Base-by-base conservation (phyloP, 2,113 vertebrate genomes). In the Engystomops pustulosus region DNA sequence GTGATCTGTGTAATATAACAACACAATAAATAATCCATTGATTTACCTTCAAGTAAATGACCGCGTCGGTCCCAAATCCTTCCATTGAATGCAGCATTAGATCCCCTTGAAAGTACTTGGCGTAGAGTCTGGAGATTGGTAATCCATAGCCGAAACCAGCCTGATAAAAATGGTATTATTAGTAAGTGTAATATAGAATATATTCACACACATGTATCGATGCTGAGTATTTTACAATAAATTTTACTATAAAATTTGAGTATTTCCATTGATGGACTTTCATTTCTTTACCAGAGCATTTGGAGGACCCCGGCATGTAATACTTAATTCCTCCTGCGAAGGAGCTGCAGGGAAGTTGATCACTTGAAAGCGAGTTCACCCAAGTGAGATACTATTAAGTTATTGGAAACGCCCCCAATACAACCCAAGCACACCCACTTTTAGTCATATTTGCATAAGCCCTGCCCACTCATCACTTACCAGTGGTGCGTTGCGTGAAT, bases 91-190 rank as follows among this genome's bases (percentile, higher is more conserved):
- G 99, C 51, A 99, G 96, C 92, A 96, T 95, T 77, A 99, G 91
- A 88, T 99, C 96, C 86, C 98, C 98, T 89, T 99, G 98, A 84
- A 99, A 99, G 86, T 99, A 99, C 89, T 94, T 98, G 74, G 98
- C 98, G 86, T 99, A 99, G 10, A 99, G 94, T 58, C 98, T 97
- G 84, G 98, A 99, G 88, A 99, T 99, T 10, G 98, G 98, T 83
- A 99, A 94, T 55, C 98, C 98, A 0, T 99, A 99, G 34, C 98
- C 98, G 78, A 99, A 99, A 38, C 98, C 98, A 89, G 98, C 98
- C 98, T 99, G 88, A 27, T 89, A 44, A 23, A 27, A 6, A 25
- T 4, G 36, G 18, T 14, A 14, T 36, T 41, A 23, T 41, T 70
- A 23, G 9, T 9, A 45, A 11, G 5, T 71, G 11, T 72, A 47